Base-by-base conservation (phyloP, 2,797 vertebrate genomes). In the Rhyacichthys aspro region DNA sequence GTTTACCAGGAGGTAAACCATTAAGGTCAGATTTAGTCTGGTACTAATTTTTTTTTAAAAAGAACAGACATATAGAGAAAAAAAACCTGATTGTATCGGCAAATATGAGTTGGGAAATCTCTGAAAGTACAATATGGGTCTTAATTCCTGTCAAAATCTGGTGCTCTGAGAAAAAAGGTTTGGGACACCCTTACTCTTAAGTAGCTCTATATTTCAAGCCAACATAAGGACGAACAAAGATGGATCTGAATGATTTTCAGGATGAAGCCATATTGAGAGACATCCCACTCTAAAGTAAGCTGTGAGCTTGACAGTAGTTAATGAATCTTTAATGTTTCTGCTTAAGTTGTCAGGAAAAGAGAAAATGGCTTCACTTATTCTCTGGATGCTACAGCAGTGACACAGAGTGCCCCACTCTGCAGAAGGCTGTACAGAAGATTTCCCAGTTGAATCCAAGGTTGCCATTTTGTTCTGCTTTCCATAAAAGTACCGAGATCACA, bases 341-440 rank as follows among this genome's bases (percentile, higher is more conserved):
- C 70, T 85, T 76, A 76, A 91, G 78, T 92, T 91, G 91, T 91
- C 91, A 93, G 79, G 78, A 48, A 70, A 90, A 91, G 86, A 90
- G 91, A 92, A 92, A 91, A 89, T 87, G 88, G 78, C 89, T 92
- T 93, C 90, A 88, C 86, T 87, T 92, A 85, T 90, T 90, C 82
- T 79, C 86, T 87, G 88, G 68, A 85, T 89, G 83, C 87, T 91
- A 85, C 90, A 89, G 83, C 83, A 89, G 82, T 88, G 92, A 92
- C 87, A 91, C 79, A 83, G 85, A 86, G 84, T 86, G 82, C 64
- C 85, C 85, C 73, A 90, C 76, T 56, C 55, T 70, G 56, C 43
- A 89, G 85, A 34, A 50, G 37, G 75, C 56, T 0, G 58, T 71
- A 84, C 61, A 72, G 81, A 85, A 68, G 72, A 74, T 77, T 77